Evolutionary conservation across 2,797 vertebrate species (phyloP), one percentile per base, ranked within the genome.

Genomic region (Schizothorax lantsangensis): DNA sequence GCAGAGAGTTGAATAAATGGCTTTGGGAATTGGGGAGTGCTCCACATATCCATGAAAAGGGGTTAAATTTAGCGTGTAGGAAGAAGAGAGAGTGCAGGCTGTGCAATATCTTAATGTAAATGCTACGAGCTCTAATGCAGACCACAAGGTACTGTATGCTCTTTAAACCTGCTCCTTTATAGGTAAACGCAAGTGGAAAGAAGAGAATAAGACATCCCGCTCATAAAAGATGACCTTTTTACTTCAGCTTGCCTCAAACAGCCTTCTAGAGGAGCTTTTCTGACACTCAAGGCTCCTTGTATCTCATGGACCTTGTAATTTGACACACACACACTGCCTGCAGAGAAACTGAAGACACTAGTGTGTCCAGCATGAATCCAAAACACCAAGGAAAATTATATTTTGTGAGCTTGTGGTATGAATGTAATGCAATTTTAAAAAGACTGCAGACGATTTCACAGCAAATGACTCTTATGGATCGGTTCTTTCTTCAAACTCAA

Each of bases 1-100:
- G 83, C 90, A 90, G 89, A 84, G 83, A 91, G 92, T 93, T 92
- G 90, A 95, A 95, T 95, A 95, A 95, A 95, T 95, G 93, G 92
- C 91, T 93, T 85, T 94, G 95, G 95, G 94, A 95, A 93, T 94
- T 93, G 91, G 94, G 93, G 92, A 92, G 57, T 40, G 92, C 89
- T 94, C 93, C 89, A 94, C 88, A 94, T 94, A 92, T 87, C 89
- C 91, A 89, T 90, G 88, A 91, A 92, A 87, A 91, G 74, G 88
- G 90, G 90, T 91, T 95, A 94, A 93, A 95, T 95, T 93, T 95
- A 95, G 93, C 91, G 87, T 90, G 87, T 91, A 88, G 26, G 87
- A 91, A 84, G 84, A 68, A 86, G 62, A 83, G 74, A 71, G 80
- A 89, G 52, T 86, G 77, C 66, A 71, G 87, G 47, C 81, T 43